phyloP scores from a whole-genome alignment of 2,113 vertebrate species.

The Nothoprocta pentlandii region DNA sequence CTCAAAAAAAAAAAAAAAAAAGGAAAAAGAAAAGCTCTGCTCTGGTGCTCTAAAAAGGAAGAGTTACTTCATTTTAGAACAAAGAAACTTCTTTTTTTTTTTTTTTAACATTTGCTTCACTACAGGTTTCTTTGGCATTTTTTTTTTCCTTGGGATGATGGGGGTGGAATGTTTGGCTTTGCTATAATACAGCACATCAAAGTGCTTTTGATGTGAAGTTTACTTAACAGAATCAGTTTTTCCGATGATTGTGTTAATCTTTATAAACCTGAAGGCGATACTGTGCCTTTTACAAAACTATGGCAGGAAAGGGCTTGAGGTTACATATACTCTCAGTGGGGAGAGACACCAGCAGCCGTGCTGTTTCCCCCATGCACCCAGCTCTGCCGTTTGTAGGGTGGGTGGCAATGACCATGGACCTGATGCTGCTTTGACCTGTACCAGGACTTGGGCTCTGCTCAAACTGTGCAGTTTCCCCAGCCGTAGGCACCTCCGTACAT shows the following conservation, averaged over 20 bases:
- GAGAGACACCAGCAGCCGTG: constrained; percentile 6
- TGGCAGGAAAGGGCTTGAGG: constrained; percentile 71
- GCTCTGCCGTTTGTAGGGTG: neutral
- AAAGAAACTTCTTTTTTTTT: constrained; percentile 53
- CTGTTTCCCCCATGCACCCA: neutral
- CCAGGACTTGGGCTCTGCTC: neutral
- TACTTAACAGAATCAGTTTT: constrained; percentile 76
- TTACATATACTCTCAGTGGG: constrained; percentile 60
- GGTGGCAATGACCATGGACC: neutral
- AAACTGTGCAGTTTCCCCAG: neutral
- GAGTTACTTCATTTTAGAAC: constrained; percentile 65
- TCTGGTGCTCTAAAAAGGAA: constrained; percentile 48
- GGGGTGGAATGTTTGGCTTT: constrained; percentile 70
- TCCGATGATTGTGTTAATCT: constrained; percentile 76
- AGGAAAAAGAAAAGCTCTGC: neutral
- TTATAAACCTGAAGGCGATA: constrained; percentile 74
- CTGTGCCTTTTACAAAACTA: constrained; percentile 66
- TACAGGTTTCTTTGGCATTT: constrained; percentile 44
- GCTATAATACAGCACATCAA: constrained; percentile 74
- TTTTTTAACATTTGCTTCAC: constrained; percentile 38
- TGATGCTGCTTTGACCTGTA: neutral
- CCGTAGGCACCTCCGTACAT: neutral
- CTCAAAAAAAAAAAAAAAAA: constrained; percentile 13
- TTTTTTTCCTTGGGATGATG: constrained; percentile 54
- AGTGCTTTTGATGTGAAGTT: constrained; percentile 77